A percentile compares a stretch with the other conserved stretches of the same genome.
Conservation (phyloP, 2,797 vertebrate species). For the Acipenser oxyrinchus region DNA sequence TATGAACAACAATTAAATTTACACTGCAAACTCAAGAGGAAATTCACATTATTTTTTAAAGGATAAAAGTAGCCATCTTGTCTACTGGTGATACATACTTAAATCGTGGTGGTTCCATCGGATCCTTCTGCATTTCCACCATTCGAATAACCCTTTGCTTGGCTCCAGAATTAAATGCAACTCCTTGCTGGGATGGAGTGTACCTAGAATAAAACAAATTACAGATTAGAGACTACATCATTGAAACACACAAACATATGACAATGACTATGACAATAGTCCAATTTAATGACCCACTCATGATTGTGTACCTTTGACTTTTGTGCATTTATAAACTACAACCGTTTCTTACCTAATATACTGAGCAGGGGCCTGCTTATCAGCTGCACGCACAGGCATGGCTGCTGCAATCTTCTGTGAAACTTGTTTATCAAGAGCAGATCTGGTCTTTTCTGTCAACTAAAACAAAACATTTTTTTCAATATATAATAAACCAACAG, state of each 20-base stretch:
- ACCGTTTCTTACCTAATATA: slow-evolving; percentile 78
- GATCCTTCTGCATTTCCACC: slow-evolving; percentile 99
- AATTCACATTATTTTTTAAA: too few relatives aligned
- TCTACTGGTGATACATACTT: slow-evolving; percentile 60
- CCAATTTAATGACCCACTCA: slow-evolving; percentile 2
- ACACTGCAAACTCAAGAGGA: too few relatives aligned
- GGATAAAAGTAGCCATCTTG: too few relatives aligned
- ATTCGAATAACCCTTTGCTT: slow-evolving; percentile 97
- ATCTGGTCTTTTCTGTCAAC: slow-evolving; percentile 93
- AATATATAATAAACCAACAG: background rate
- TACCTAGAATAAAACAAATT: slow-evolving; percentile 59
- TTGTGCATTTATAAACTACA: background rate
- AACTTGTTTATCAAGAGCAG: slow-evolving; percentile 86
- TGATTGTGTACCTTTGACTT: background rate
- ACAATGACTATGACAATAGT: background rate
- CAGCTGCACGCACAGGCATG: slow-evolving; percentile 95
- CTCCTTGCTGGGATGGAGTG: slow-evolving; percentile 94
- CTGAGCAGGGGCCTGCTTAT: slow-evolving; percentile 93
- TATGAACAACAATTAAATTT: too few relatives aligned
- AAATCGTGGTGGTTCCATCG: slow-evolving; percentile 95
- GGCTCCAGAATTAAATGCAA: slow-evolving; percentile 95
- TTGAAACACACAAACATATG: background rate
- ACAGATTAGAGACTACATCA: background rate
- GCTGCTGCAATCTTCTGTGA: slow-evolving; percentile 96
- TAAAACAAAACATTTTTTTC: slow-evolving; percentile 39